Percentiles rank a stretch among this genome's conserved stretches.
These are phyloP conservation scores for Biston betularia DNA, from an alignment of 2,888 invertebrate species.

Conservation along the genomic window DNA sequence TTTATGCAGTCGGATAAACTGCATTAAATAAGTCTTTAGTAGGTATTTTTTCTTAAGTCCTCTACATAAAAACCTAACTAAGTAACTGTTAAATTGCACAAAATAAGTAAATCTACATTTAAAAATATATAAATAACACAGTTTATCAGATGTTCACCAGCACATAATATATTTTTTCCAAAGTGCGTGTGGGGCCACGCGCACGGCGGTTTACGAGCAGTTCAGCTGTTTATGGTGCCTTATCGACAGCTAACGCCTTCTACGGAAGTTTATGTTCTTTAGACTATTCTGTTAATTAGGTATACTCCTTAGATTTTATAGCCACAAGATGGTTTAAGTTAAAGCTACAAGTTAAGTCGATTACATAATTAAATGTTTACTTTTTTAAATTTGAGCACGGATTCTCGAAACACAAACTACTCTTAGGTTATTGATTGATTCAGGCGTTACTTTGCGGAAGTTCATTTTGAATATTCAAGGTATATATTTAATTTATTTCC, in stretches of 20 bases:
- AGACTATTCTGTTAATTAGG: constrained; percentile 20
- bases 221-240: constrained; percentile 14
- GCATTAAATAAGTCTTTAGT: too few relatives aligned
- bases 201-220: constrained; percentile 14
- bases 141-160: constrained; percentile 2
- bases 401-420: too few relatives aligned
- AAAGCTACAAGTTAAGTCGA: background rate
- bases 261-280: constrained; percentile 22
- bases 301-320: constrained; percentile 14
- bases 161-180: background rate
- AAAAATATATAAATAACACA: background rate
- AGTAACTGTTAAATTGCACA: too few relatives aligned
- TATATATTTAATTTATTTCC: too few relatives aligned
- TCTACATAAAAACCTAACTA: too few relatives aligned
- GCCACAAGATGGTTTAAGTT: constrained; percentile 14
- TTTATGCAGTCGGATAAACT: too few relatives aligned
- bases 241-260: constrained; percentile 28
- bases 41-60: too few relatives aligned
- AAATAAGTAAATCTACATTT: too few relatives aligned
- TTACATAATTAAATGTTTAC: background rate
- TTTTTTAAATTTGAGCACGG: too few relatives aligned
- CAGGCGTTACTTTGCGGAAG: too few relatives aligned
- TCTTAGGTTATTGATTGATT: too few relatives aligned
- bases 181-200: constrained; percentile 26
- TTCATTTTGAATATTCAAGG: too few relatives aligned